Evolutionary conservation across 1,140 invertebrate species (phyloP), one percentile per base, ranked within the genome.

Genomic region (Ylistrum balloti): DNA sequence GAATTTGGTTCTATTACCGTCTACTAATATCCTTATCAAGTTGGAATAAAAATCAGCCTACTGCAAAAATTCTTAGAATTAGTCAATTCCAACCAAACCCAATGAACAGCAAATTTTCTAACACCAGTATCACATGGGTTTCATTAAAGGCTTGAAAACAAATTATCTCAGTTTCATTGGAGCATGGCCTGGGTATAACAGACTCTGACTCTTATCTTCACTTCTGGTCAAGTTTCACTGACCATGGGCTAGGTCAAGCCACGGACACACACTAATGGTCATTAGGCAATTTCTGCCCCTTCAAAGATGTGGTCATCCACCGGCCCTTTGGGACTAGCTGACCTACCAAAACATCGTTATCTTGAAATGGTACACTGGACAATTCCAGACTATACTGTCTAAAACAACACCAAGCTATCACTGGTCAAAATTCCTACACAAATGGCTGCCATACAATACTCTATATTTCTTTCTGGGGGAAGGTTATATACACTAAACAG

Each of bases 301-400:
- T 74, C 56, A 74, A 74, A 74, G 56, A 28, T 74, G 56, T 74
- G 56, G 56, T 74, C 56, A 74, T 22, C n/a, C 56, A 74, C 11
- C 22, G 13, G 56, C 56, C 56, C 56, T 74, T 74, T 74, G 56
- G 56, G 56, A 74, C 56, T 74, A 28, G 56, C 56, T n/a, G 56
- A 74, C 56, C 56, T 74, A 74, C 56, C 56, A 74, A 74, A 74
- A 74, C 56, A 74, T 74, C 56, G n/a, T 74, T 74, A 74, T 74
- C 56, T 74, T 74, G 56, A 74, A 74, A 74, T 74, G 1, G 56
- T 74, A 74, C 56, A 74, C 56, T 74, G 22, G 56, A 74, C 22
- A 74, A 17, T 74, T 74, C 22, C 17, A 74, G 56, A 74, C 56
- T 74, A 28, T 74, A 74, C 56, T 74, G 56, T 74, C 56, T 74